Conservation (phyloP, 2,888 invertebrate genomes). For the Frankliniella intonsa region DNA sequence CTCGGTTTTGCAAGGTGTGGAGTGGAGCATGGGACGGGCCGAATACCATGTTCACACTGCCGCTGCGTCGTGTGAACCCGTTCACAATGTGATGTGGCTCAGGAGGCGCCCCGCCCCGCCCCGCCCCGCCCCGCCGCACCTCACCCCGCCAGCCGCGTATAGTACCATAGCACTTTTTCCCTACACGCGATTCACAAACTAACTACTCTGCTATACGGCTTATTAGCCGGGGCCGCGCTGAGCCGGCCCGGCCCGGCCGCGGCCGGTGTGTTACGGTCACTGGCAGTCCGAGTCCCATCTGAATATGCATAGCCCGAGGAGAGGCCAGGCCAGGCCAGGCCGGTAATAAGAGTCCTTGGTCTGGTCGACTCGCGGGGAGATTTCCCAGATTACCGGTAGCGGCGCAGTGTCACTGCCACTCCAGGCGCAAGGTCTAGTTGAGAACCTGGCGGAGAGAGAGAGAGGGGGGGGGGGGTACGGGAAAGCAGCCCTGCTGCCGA, state of each 20-base stretch:
- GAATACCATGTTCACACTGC: neutral
- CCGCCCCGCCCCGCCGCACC: no score
- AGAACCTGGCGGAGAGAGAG: neutral
- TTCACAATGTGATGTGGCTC: neutral
- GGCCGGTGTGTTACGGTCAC: neutral
- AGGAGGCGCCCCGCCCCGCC: no score
- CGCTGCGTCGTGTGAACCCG: neutral
- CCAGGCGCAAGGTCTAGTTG: neutral
- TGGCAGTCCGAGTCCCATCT: neutral
- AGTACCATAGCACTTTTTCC: slow-evolving; percentile 5
- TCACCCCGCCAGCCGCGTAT: neutral
- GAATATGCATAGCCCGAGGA: slow-evolving; percentile 2
- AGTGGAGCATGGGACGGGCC: neutral
- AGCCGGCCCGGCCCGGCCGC: neutral
- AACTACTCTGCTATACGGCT: slow-evolving; percentile 8
- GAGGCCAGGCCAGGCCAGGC: neutral
- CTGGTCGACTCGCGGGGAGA: neutral
- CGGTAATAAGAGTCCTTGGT: slow-evolving; percentile 12
- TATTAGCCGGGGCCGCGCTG: neutral
- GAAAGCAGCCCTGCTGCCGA: no score
- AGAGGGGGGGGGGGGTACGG: no score
- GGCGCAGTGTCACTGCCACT: neutral
- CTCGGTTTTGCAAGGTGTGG: no score
- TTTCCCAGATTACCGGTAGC: neutral
- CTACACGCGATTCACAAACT: slow-evolving; percentile 7